Evolutionary conservation across 2,113 vertebrate species (phyloP).

Genomic region (Scopus umbretta): DNA sequence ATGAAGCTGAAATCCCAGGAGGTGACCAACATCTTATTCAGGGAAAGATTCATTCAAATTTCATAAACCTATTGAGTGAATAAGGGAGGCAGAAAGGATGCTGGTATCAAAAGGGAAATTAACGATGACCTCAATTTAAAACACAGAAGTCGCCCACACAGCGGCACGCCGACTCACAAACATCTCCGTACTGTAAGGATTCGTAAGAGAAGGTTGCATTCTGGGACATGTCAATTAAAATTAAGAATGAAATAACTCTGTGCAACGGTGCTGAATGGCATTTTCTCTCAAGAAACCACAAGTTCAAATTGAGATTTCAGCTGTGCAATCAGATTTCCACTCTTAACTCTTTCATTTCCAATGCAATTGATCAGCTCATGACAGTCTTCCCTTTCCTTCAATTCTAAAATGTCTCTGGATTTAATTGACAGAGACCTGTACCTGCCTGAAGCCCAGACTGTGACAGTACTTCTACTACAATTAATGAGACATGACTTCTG

Average conservation of each 20-base stretch:
- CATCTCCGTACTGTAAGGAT: not conserved
- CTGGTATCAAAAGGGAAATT: not conserved
- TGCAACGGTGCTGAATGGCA: constrained; percentile 59
- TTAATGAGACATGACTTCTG: fast-evolving
- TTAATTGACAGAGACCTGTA: too few species aligned
- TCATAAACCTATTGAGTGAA: not conserved
- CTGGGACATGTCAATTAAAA: constrained; percentile 63
- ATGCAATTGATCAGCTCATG: not conserved
- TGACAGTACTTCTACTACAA: not conserved
- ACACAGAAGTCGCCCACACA: not conserved
- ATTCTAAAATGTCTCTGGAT: too few species aligned
- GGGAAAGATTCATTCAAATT: constrained; percentile 3
- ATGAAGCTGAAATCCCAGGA: not conserved
- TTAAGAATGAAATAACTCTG: constrained; percentile 61
- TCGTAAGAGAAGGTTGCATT: not conserved
- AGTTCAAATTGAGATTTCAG: constrained; percentile 37
- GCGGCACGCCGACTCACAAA: not conserved
- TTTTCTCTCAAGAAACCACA: constrained; percentile 38
- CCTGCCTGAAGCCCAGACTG: not conserved
- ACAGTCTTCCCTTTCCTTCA: not conserved
- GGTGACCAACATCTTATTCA: not conserved
- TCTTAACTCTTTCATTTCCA: constrained; percentile 45
- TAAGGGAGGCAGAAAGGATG: not conserved
- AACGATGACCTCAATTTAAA: constrained; percentile 23
- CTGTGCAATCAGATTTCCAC: not conserved